Evolutionary conservation across 2,113 vertebrate species (phyloP), one percentile per base, ranked within the genome.

Genomic region (Aythya baeri): DNA sequence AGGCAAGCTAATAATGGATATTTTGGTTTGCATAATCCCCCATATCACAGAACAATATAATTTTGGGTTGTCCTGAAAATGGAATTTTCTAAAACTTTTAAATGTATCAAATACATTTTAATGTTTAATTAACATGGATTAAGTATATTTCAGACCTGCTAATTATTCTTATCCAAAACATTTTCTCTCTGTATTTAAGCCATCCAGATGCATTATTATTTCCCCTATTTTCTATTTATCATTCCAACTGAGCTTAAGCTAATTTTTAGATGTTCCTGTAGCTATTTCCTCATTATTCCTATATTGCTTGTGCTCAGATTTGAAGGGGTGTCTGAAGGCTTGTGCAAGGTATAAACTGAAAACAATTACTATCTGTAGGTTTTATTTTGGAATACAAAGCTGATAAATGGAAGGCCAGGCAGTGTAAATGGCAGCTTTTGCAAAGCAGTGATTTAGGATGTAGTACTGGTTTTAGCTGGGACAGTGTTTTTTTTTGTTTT

Each of bases 121-220:
- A 57, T 46, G 16, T 6, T 76, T n/a, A 78, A 11, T 72, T 16
- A 75, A 16, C 17, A 70, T 7, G 84, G 27, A 80, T 41, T 44
- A 82, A 62, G 15, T 57, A 21, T 41, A 5, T 12, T 73, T 84
- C 6, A 25, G 36, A 7, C 8, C 9, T 59, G 15, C 1, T 72
- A 61, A 34, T 74, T 65, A 2, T 27, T 16, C 4, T 76, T 72
- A 59, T 26, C 2, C 3, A 8, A 84, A 67, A 3, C 11, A 0
- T 25, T 58, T 72, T 63, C 15, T 67, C 8, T 79, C 67, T 59
- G 11, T 15, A 23, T 63, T 59, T 32, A 67, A 78, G 2, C 5
- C 21, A 86, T 17, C 6, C 4, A 73, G 88, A 29, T 4, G 25
- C 0, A 1, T 18, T 1, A 38, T 41, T 52, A 1, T 66, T 63